A percentile compares a stretch with the other conserved stretches of the same genome.
These are phyloP conservation scores for Parascotia fuliginaria DNA, from an alignment of 2,888 invertebrate genomes.

Conservation along the genomic window DNA sequence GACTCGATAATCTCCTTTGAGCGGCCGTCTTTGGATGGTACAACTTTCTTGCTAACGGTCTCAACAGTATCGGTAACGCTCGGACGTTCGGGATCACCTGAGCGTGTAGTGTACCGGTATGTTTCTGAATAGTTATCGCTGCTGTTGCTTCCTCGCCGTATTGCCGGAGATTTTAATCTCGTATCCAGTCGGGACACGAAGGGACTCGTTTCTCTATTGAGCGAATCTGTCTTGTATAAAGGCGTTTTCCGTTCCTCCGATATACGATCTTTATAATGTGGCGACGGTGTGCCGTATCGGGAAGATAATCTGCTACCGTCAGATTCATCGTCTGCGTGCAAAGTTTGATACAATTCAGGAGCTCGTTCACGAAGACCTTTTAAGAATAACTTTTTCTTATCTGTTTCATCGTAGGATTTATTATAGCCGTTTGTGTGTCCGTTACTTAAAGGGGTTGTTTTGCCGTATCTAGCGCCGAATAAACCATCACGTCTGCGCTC, in stretches of 20 bases:
- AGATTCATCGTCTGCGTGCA: conserved; percentile 88
- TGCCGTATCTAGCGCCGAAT: conserved; percentile 84
- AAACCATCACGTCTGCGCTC: conserved; percentile 82
- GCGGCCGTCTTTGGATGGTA: conserved; percentile 88
- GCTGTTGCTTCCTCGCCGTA: conserved; percentile 88
- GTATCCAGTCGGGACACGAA: conserved; percentile 77
- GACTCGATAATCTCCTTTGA: conserved; percentile 89
- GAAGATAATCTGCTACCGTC: conserved; percentile 79
- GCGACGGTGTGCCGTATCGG: conserved; percentile 77
- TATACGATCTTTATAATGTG: conserved; percentile 79
- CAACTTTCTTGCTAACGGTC: conserved; percentile 88
- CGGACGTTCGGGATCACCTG: conserved; percentile 88
- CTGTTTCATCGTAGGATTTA: conserved; percentile 80
- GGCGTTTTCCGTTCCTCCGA: conserved; percentile 77
- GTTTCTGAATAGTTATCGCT: conserved; percentile 90
- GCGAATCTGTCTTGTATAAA: conserved; percentile 78
- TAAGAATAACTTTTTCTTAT: conserved; percentile 89
- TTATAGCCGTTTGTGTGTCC: conserved; percentile 78
- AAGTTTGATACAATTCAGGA: conserved; percentile 89
- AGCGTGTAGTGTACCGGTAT: conserved; percentile 88
- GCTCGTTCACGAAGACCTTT: conserved; percentile 89
- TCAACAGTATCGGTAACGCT: conserved; percentile 90
- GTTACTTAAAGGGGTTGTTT: conserved; percentile 82
- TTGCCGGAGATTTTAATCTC: conserved; percentile 76
- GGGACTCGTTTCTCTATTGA: conserved; percentile 79